These are phyloP conservation scores for Oncorhynchus nerka DNA, from an alignment of 2,113 vertebrate genomes.

Conservation along the genomic window DNA sequence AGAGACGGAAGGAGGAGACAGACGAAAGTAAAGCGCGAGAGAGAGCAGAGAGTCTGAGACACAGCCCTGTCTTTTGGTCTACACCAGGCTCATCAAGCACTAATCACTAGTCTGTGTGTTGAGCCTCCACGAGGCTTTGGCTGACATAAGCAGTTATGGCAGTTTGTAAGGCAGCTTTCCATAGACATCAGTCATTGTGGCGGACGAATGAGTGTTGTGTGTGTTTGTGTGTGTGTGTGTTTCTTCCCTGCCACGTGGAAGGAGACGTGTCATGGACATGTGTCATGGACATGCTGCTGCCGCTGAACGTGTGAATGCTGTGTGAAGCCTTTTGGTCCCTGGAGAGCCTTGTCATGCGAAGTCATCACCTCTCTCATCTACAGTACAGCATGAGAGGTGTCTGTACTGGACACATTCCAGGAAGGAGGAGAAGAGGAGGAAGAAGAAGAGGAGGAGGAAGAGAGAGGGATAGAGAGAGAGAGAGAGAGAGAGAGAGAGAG, in stretches of 20 bases:
- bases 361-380: constrained; percentile 45
- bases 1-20: neutral
- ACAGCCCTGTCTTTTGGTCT: constrained; percentile 6
- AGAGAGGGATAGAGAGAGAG: constrained; percentile 5
- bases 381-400: constrained; percentile 8
- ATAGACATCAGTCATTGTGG: constrained; percentile 9
- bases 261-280: constrained; percentile 48
- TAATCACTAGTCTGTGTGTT: constrained; percentile 47
- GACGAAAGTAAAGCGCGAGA: constrained; percentile 43
- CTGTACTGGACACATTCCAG: neutral
- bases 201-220: constrained; percentile 20
- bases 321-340: constrained; percentile 28
- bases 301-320: constrained; percentile 36
- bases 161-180: constrained; percentile 12
- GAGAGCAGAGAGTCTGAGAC: neutral
- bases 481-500: constrained; percentile 15
- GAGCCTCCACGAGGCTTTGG: constrained; percentile 34
- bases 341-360: constrained; percentile 34
- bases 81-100: constrained; percentile 43
- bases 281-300: constrained; percentile 38
- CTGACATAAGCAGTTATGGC: constrained; percentile 36
- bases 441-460: constrained; percentile 9
- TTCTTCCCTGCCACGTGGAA: constrained; percentile 35
- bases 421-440: neutral
- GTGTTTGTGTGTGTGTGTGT: constrained; percentile 7